Percentiles rank a stretch among this genome's conserved stretches.
Evolutionary conservation across 2,888 invertebrate species (phyloP).

Genomic region (Chaetogeoica ovagalla): DNA sequence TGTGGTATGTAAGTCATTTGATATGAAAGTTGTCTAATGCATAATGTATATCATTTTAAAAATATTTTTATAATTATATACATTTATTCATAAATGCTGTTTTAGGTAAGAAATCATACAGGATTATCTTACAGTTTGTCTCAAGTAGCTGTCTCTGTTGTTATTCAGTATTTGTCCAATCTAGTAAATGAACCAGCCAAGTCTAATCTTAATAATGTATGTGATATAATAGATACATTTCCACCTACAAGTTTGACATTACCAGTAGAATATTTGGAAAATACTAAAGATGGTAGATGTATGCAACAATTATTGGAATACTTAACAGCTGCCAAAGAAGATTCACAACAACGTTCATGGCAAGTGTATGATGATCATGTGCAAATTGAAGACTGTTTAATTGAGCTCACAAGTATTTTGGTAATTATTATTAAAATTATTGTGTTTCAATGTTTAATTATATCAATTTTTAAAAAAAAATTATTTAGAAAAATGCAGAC

Average conservation of each 20-base stretch:
- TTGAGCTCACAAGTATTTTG: slow-evolving; percentile 80
- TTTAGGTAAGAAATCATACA: slow-evolving; percentile 74
- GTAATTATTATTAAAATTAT: slow-evolving; percentile 61
- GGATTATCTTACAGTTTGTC: slow-evolving; percentile 85
- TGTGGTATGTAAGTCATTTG: neutral
- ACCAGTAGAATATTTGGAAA: slow-evolving; percentile 61
- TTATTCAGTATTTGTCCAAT: slow-evolving; percentile 66
- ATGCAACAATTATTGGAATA: slow-evolving; percentile 82
- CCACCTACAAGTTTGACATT: slow-evolving; percentile 38
- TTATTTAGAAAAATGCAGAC: slow-evolving; percentile 83
- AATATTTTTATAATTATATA: neutral
- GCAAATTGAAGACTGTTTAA: slow-evolving; percentile 82
- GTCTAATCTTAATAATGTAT: slow-evolving; percentile 8
- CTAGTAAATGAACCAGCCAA: slow-evolving; percentile 59
- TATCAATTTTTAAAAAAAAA: neutral
- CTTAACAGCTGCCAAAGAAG: slow-evolving; percentile 86
- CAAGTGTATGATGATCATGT: slow-evolving; percentile 91
- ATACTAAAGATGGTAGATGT: slow-evolving; percentile 81
- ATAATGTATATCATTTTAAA: too few relatives aligned
- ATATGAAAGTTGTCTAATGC: too few relatives aligned
- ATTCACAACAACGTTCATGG: slow-evolving; percentile 95
- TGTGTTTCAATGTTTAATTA: neutral
- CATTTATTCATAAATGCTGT: slow-evolving; percentile 53
- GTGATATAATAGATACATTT: slow-evolving; percentile 34
- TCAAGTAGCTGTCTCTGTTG: slow-evolving; percentile 80